Evolutionary conservation across 2,888 invertebrate species (phyloP).

Genomic region (Latrodectus elegans): DNA sequence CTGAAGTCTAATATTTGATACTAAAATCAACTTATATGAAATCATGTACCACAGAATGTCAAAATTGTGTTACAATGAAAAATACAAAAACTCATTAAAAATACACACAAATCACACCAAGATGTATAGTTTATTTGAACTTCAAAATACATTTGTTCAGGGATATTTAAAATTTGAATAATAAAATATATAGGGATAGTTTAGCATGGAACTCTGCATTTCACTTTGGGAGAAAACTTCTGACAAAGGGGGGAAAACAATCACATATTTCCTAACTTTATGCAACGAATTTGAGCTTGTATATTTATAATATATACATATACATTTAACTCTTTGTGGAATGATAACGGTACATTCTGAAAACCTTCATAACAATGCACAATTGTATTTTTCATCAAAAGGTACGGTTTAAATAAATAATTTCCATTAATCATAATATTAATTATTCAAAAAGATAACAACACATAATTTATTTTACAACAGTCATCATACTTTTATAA

Average conservation of each 20-base stretch:
- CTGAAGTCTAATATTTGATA: too few relatives aligned
- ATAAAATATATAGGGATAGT: slow-evolving; percentile 72
- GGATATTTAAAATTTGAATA: slow-evolving; percentile 72
- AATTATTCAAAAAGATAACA: slow-evolving; percentile 39
- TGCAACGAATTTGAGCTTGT: slow-evolving; percentile 65
- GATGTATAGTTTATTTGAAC: slow-evolving; percentile 69
- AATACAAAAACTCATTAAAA: slow-evolving; percentile 5
- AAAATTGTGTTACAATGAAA: background rate
- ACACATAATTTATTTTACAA: slow-evolving; percentile 17
- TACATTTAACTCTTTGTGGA: slow-evolving; percentile 11
- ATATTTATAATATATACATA: slow-evolving; percentile 29
- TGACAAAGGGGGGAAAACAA: slow-evolving; percentile 48
- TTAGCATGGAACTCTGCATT: slow-evolving; percentile 71
- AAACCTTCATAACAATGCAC: slow-evolving; percentile 23
- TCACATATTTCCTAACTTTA: slow-evolving; percentile 44
- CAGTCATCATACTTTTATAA: background rate
- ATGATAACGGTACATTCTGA: slow-evolving; percentile 30
- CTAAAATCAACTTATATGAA: background rate
- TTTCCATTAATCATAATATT: slow-evolving; percentile 20
- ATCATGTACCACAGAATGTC: background rate
- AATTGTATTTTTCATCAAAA: slow-evolving; percentile 13
- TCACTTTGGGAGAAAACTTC: slow-evolving; percentile 41
- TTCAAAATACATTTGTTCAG: slow-evolving; percentile 70
- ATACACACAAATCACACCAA: slow-evolving; percentile 69
- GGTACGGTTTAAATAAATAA: slow-evolving; percentile 17